Evolutionary conservation across 2,113 vertebrate species (phyloP), one percentile per base, ranked within the genome.

Genomic region (Dasyurus viverrinus): DNA sequence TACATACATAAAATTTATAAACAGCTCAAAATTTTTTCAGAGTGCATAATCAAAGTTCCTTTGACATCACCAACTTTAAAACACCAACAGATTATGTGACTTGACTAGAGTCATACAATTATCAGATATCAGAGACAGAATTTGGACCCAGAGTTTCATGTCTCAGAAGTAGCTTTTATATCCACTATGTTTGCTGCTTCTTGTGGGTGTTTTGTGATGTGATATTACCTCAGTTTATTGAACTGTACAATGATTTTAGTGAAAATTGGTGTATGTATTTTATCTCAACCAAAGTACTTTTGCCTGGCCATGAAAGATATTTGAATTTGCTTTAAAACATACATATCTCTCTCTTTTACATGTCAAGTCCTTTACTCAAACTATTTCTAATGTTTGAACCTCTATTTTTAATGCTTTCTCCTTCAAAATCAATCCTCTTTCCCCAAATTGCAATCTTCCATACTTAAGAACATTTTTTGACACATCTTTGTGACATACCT

Each of bases 261-360:
- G 36, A 76, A 30, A 76, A 76, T 42, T 76, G 68, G 68, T 76
- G 68, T 3, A 19, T n/a, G n/a, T 76, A 76, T 76, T 76, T 76
- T 76, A 68, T 76, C 36, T 76, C 68, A 76, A 42, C 36, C 36
- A n/a, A 22, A 76, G 6, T 76, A 76, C 14, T 68, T 36, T 68
- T 68, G 30, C 84, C 93, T 96, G 22, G 90, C 91, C 60, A 36
- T 76, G 36, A 12, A 46, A 90, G 54, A 89, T 54, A n/a, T 16
- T 55, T 91, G 22, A 90, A 60, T 90, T 57, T 92, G 42, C 42
- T 94, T 95, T 96, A 94, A 95, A 96, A 90, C 25, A 50, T 94
- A 95, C 94, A 84, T 30, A 93, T 14, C 30, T 76, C 30, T n/a
- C 16, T 10, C 10, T 76, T 97, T 93, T 91, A 2, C 6, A 50